Base-by-base conservation (phyloP, 2,888 invertebrate genomes). In the Thereva unica region DNA sequence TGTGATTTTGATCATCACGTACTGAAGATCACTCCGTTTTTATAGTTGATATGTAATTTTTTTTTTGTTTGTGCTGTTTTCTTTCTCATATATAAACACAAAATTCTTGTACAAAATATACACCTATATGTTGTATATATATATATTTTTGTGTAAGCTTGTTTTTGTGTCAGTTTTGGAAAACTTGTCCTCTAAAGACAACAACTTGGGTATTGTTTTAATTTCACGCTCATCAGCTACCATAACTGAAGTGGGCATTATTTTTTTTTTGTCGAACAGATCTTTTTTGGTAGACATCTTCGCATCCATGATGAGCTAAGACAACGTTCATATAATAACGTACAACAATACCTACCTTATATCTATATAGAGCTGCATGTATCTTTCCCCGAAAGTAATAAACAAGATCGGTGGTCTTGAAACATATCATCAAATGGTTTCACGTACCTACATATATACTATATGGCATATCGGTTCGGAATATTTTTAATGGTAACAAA, bases 1-100 rank as follows among this genome's bases (percentile, higher is more conserved):
- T 54, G 54, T 64, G 64, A 64, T 64, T 64, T 64, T 64, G 64
- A 64, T 64, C 64, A 64, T 64, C 64, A 64, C 64, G 64, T 64
- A 64, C 64, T 64, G 12, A 44, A 64, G 64, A 54, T 64, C 54
- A 64, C 54, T 64, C 47, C 44, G 45, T 54, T 64, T 54, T 64
- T 54, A 47, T 55, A 40, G 23, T 23, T 23, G 23, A 23, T 23
- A 23, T 23, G 23, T 23, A 23, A 23, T 23, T 23, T 23, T 23
- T 23, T 41, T 44, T 23, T 23, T 23, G 34, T 44, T 64, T 64
- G 42, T 47, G 64, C 64, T 45, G 64, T 64, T 64, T 64, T 64
- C 23, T 23, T 23, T 23, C 23, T 23, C 23, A 23, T 23, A 23
- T 23, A 23, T 2, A 23, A 23, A 23, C 23, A 23, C n/a, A 23